Conservation (phyloP, 2,888 invertebrate genomes). For the Asteroscopus sphinx region DNA sequence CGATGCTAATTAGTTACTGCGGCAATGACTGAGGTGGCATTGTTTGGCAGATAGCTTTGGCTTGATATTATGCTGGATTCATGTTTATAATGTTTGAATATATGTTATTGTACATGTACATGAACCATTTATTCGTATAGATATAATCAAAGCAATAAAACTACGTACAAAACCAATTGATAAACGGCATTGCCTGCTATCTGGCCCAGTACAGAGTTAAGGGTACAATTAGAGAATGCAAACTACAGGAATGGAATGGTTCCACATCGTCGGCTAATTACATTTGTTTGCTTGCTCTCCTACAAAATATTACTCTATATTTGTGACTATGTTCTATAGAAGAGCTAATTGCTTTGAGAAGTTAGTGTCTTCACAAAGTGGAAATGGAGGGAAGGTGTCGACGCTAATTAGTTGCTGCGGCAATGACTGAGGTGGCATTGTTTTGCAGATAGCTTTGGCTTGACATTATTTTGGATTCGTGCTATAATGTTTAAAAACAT, state of each 20-base stretch:
- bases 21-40: constrained; percentile 3
- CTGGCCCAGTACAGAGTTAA: constrained; percentile 54
- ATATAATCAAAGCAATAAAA: constrained; percentile 52
- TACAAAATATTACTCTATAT: constrained; percentile 64
- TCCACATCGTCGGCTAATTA: constrained; percentile 61
- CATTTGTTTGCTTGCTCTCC: constrained; percentile 60
- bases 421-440: constrained; percentile 6
- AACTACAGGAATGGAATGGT: constrained; percentile 51
- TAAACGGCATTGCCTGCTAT: constrained; percentile 50
- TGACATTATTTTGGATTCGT: neutral
- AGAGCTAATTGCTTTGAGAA: constrained; percentile 49
- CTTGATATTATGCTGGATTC: neutral
- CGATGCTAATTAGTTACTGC: neutral
- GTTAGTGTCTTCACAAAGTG: constrained; percentile 36
- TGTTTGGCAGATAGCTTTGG: neutral
- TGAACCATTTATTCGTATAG: constrained; percentile 7
- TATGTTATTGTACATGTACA: neutral
- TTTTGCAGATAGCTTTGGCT: neutral
- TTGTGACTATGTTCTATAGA: constrained; percentile 45
- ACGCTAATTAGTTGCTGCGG: neutral
- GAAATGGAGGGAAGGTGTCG: constrained; percentile 8
- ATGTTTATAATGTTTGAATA: neutral
- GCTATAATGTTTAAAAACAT: too few species aligned
- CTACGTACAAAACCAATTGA: constrained; percentile 49
- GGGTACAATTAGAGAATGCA: constrained; percentile 66